Percentiles rank a stretch among this genome's conserved stretches.
These are phyloP conservation scores for Zonitis immaculata DNA, from an alignment of 2,888 invertebrate genomes.

Conservation along the genomic window DNA sequence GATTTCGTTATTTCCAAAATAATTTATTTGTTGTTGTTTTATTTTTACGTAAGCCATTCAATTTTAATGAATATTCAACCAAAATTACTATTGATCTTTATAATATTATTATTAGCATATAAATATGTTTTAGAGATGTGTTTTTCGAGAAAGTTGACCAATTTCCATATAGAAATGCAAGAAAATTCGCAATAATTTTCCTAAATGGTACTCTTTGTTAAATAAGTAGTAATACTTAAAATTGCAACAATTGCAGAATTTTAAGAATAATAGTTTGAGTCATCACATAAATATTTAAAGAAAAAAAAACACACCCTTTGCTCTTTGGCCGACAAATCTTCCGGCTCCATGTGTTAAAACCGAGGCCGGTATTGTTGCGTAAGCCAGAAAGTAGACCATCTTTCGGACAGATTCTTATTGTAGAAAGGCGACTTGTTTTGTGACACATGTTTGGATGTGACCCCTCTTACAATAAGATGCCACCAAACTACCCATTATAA, in stretches of 20 bases:
- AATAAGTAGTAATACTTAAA: no score
- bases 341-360: constrained; percentile 19
- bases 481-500: constrained; percentile 35
- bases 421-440: constrained; percentile 33
- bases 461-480: constrained; percentile 32
- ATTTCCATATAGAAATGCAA: no score
- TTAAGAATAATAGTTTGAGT: no score
- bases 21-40: no score
- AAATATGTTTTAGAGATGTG: background rate
- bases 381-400: constrained; percentile 39
- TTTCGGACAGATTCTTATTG: constrained; percentile 30
- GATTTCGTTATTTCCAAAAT: no score
- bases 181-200: no score
- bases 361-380: constrained; percentile 21
- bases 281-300: no score
- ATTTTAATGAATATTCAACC: constrained; percentile 1
- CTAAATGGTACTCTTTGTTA: no score
- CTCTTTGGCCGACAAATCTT: constrained; percentile 15
- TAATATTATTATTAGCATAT: constrained; percentile 9
- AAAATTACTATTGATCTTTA: background rate
- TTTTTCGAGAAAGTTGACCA: background rate
- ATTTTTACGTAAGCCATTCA: no score
- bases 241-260: no score
- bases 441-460: constrained; percentile 24
- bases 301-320: constrained; percentile 13